A percentile compares a stretch with the other conserved stretches of the same genome.
Evolutionary conservation across 2,888 invertebrate genomes (phyloP).

Genomic region (Odontothrips loti): DNA sequence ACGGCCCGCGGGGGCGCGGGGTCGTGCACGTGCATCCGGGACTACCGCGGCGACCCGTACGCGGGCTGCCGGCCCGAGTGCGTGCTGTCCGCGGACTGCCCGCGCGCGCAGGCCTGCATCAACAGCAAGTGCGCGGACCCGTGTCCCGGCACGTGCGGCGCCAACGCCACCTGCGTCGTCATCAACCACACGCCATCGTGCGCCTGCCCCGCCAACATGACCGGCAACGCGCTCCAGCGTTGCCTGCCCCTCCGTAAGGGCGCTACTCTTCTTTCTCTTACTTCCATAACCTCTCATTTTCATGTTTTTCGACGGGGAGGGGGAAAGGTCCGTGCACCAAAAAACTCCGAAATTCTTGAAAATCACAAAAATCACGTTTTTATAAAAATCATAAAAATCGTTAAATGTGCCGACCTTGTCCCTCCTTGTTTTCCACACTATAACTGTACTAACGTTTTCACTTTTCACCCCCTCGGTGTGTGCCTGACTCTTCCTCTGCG

Average conservation of each 20-base stretch:
- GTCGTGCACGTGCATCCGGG: slow-evolving; percentile 48
- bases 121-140: slow-evolving; percentile 82
- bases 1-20: slow-evolving; percentile 41
- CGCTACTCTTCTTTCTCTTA: not conserved
- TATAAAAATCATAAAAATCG: not conserved
- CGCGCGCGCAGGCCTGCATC: slow-evolving; percentile 69
- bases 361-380: not conserved
- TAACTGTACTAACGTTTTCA: too few species aligned
- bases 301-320: too few species aligned
- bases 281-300: not conserved
- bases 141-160: slow-evolving; percentile 77
- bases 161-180: slow-evolving; percentile 76
- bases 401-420: not conserved
- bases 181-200: slow-evolving; percentile 79
- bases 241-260: slow-evolving; percentile 56
- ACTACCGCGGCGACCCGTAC: slow-evolving; percentile 52
- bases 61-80: slow-evolving; percentile 80
- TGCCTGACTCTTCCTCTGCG: not conserved
- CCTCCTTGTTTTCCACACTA: not conserved
- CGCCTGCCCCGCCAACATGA: slow-evolving; percentile 68
- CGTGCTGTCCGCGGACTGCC: slow-evolving; percentile 74
- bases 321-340: not conserved
- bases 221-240: slow-evolving; percentile 78
- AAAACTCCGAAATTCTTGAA: not conserved
- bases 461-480: not conserved